Percentiles rank a stretch among this genome's conserved stretches.
These are phyloP conservation scores for Lagodon rhomboides DNA, from an alignment of 2,797 vertebrate genomes.

Conservation along the genomic window DNA sequence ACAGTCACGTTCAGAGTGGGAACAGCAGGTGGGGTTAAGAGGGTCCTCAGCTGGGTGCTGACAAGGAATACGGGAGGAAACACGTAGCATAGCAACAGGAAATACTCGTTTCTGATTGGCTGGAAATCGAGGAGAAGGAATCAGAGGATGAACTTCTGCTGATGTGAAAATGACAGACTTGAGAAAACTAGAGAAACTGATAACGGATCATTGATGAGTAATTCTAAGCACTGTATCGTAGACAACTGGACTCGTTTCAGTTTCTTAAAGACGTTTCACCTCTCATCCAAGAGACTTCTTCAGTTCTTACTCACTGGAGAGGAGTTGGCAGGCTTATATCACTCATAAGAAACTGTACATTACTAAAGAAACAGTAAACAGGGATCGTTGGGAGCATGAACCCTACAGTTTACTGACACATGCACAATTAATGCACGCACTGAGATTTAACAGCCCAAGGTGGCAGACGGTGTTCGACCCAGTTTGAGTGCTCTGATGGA, in stretches of 20 bases:
- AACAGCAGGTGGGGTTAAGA: neutral
- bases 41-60: too few species aligned
- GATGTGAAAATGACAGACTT: too few species aligned
- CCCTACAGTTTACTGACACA: neutral
- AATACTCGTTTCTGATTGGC: constrained; percentile 36
- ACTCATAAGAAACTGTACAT: neutral
- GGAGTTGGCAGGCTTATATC: too few species aligned
- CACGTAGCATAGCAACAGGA: constrained; percentile 13
- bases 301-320: too few species aligned
- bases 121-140: neutral
- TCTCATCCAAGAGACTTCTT: too few species aligned
- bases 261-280: too few species aligned
- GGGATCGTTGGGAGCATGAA: neutral
- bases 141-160: neutral
- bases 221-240: too few species aligned
- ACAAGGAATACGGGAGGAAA: neutral
- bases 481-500: neutral
- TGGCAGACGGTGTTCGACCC: neutral
- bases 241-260: too few species aligned
- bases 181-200: too few species aligned
- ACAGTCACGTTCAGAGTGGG: neutral
- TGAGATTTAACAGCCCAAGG: neutral
- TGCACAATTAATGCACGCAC: neutral
- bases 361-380: too few species aligned
- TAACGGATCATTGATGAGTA: too few species aligned